Base-by-base conservation (phyloP, 2,888 invertebrate genomes). In the Xanthia icteritia region DNA sequence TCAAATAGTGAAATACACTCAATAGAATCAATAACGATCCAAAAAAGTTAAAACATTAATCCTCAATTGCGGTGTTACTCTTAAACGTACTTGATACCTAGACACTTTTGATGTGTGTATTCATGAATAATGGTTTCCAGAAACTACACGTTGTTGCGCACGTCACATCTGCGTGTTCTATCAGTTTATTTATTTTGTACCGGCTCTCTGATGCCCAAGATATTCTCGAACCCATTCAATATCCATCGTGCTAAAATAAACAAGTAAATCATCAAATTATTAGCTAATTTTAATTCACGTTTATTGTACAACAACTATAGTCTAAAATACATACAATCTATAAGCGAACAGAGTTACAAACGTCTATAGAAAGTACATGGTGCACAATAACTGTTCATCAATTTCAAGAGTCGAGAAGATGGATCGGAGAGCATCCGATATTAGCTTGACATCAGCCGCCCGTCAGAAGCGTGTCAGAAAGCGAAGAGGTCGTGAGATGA, bases 401-500 rank as follows among this genome's bases (percentile, higher is more conserved):
- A 61, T 54, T 63, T 36, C 20, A 17, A 48, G 20, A 64, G 36
- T 8, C 6, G 45, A 67, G 42, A n/a, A 27, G 39, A n/a, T 58
- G 27, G 48, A 73, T 58, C 23, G 8, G 4, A 58, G 13, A 60
- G 73, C 64, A 72, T 72, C 45, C 56, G 73, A 78, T 58, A 66
- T 58, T n/a, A 17, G 60, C 56, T 60, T 15, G 65, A 13, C 56
- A 64, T 60, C 23, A 36, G 48, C 48, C 45, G 69, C 70, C 66
- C 31, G 61, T 48, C 63, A 20, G 42, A 17, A 27, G 13, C 48
- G n/a, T 31, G 36, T 20, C 72, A 39, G 23, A 60, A 39, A 68
- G 31, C 61, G 60, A 23, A 56, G 56, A 70, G 75, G 68, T 89
- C 88, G 87, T 88, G 89, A 84, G 75, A 51, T 75, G 83, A 58